Percentiles rank a stretch among this genome's conserved stretches.
Conservation (phyloP, 1,140 invertebrate species). For the Homarus americanus region DNA sequence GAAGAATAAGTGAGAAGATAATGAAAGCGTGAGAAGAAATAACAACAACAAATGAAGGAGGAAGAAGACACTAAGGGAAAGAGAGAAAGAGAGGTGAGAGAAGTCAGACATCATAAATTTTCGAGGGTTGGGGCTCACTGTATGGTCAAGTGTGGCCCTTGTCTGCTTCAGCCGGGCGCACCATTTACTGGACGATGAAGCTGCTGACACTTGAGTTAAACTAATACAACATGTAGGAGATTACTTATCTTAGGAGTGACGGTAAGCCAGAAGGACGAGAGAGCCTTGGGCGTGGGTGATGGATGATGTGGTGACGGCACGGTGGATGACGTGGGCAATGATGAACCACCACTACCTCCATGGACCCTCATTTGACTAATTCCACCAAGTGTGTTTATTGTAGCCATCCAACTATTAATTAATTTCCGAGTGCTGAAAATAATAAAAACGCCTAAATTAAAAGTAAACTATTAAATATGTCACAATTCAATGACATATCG, state of each 20-base stretch:
- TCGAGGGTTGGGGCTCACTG: too few species aligned
- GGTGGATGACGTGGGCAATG: not conserved
- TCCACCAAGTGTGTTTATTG: too few species aligned
- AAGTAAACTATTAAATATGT: too few species aligned
- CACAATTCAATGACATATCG: too few species aligned
- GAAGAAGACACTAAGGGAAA: not conserved
- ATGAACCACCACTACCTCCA: not conserved
- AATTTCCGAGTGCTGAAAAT: too few species aligned
- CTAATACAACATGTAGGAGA: constrained; percentile 21
- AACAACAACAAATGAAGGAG: not conserved
- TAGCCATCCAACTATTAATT: too few species aligned
- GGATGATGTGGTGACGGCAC: constrained; percentile 5
- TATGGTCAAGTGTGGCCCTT: not conserved
- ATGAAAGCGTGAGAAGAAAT: not conserved
- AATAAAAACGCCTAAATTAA: too few species aligned
- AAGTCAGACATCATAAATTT: too few species aligned
- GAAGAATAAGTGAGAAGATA: not conserved
- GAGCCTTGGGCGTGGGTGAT: constrained; percentile 23
- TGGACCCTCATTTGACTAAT: not conserved
- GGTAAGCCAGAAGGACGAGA: constrained; percentile 33
- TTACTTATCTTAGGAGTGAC: constrained; percentile 17
- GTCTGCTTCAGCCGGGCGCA: too few species aligned
- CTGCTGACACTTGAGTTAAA: constrained; percentile 24
- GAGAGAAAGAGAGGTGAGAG: not conserved
- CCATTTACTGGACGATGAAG: not conserved